phyloP scores from a whole-genome alignment of 2,113 vertebrate species.

The Psettodes erumei region DNA sequence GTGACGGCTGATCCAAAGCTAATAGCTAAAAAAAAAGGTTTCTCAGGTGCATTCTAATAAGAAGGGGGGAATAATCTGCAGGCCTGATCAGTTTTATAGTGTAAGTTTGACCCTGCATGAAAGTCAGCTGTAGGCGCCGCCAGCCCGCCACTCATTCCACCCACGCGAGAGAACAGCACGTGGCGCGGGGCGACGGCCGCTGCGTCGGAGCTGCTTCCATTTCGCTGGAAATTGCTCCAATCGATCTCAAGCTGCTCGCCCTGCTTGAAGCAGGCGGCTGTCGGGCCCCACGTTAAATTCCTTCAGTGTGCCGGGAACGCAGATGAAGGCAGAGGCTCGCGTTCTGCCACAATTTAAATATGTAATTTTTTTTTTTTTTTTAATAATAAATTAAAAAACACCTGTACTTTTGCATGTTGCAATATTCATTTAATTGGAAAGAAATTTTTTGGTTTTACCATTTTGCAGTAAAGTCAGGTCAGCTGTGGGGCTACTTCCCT shows the following conservation, averaged over 20 bases:
- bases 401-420: neutral
- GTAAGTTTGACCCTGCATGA: neutral
- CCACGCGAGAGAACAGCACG: constrained; percentile 10
- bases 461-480: neutral
- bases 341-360: neutral
- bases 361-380: neutral
- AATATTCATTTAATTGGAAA: neutral
- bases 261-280: constrained; percentile 19
- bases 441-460: too few relatives aligned
- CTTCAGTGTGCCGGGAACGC: neutral
- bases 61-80: neutral
- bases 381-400: too few relatives aligned
- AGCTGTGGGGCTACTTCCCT: neutral
- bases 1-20: neutral
- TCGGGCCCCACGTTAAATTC: neutral
- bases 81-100: constrained; percentile 8
- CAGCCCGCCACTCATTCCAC: neutral
- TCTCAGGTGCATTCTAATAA: neutral
- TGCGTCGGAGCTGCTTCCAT: constrained; percentile 21
- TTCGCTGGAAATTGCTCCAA: constrained; percentile 42
- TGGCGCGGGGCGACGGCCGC: neutral
- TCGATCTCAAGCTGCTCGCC: constrained; percentile 41
- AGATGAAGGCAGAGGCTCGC: neutral
- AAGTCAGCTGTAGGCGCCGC: neutral
- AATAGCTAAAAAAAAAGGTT: neutral